phyloP scores from a whole-genome alignment of 92 coral and sea anemone genomes.

The Porites divaricata region DNA sequence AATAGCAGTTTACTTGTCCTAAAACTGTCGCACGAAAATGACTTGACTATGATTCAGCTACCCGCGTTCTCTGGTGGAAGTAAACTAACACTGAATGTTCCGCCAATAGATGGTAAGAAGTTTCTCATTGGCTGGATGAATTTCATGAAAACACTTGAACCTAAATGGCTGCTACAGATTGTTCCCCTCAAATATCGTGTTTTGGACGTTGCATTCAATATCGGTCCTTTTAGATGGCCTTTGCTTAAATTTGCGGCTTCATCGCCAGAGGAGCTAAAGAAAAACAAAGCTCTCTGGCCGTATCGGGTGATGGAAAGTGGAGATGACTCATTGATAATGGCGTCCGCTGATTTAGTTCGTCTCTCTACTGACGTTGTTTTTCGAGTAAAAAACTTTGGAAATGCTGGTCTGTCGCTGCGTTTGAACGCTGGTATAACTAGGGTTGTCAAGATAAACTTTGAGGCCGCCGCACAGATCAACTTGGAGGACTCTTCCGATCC shows the following conservation, averaged over 20 bases:
- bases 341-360: slow-evolving; percentile 38
- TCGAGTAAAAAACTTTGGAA: slow-evolving; percentile 46
- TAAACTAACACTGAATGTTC: slow-evolving; percentile 36
- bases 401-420: slow-evolving; percentile 52
- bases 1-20: slow-evolving; percentile 58
- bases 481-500: slow-evolving; percentile 53
- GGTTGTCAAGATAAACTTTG: slow-evolving; percentile 34
- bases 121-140: slow-evolving; percentile 74
- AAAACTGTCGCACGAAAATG: slow-evolving; percentile 38
- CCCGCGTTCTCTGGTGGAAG: slow-evolving; percentile 45
- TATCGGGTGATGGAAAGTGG: slow-evolving; percentile 48
- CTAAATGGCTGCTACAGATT: slow-evolving; percentile 57
- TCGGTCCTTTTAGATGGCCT: slow-evolving; percentile 52
- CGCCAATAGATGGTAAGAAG: slow-evolving; percentile 55
- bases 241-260: slow-evolving; percentile 66
- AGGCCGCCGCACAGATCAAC: slow-evolving; percentile 44
- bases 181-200: slow-evolving; percentile 60
- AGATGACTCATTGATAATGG: slow-evolving; percentile 57
- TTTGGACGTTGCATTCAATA: slow-evolving; percentile 39
- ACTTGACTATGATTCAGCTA: slow-evolving; percentile 52
- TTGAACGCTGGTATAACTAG: slow-evolving; percentile 45
- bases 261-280: slow-evolving; percentile 56
- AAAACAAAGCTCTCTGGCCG: slow-evolving; percentile 57
- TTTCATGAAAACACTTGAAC: slow-evolving; percentile 59
- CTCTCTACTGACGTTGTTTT: slow-evolving; percentile 41